These are phyloP conservation scores for Polyommatus icarus DNA, from an alignment of 2,888 invertebrate species.

Conservation along the genomic window DNA sequence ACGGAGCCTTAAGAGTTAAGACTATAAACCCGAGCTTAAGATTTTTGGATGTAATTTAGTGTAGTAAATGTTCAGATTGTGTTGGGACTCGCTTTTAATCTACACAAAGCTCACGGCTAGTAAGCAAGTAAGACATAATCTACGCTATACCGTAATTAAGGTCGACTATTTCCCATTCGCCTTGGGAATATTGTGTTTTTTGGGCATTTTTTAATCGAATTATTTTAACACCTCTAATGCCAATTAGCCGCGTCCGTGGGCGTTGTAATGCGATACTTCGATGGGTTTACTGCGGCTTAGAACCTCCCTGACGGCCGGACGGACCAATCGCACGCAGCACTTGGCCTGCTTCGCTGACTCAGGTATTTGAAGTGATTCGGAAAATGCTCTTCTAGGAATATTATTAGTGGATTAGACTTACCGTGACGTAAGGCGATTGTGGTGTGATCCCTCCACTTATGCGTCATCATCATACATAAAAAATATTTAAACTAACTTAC, in stretches of 20 bases:
- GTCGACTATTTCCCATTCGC: conserved; percentile 25
- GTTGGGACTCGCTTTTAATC: conserved; percentile 24
- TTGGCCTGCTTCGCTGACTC: conserved; percentile 67
- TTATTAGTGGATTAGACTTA: conserved; percentile 9
- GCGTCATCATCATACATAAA: not conserved
- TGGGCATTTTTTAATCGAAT: conserved; percentile 60
- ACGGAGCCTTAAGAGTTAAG: conserved; percentile 3
- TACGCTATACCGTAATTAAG: conserved; percentile 24
- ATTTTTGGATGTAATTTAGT: conserved; percentile 30
- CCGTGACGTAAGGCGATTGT: not conserved
- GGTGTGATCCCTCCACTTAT: not conserved
- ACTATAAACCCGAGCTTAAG: conserved; percentile 24
- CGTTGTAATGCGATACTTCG: conserved; percentile 75
- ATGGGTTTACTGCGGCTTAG: conserved; percentile 70
- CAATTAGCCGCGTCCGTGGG: conserved; percentile 78
- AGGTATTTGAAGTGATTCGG: conserved; percentile 59
- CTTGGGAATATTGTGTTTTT: conserved; percentile 20
- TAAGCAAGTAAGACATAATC: conserved; percentile 28
- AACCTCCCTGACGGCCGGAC: conserved; percentile 62
- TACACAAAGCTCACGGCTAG: conserved; percentile 24
- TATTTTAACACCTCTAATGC: conserved; percentile 75
- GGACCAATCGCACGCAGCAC: conserved; percentile 64
- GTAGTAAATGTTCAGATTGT: conserved; percentile 29
- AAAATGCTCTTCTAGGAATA: conserved; percentile 21
- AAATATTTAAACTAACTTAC: too few relatives aligned